Conservation (phyloP, 1,140 invertebrate genomes). For the Latrodectus geometricus region DNA sequence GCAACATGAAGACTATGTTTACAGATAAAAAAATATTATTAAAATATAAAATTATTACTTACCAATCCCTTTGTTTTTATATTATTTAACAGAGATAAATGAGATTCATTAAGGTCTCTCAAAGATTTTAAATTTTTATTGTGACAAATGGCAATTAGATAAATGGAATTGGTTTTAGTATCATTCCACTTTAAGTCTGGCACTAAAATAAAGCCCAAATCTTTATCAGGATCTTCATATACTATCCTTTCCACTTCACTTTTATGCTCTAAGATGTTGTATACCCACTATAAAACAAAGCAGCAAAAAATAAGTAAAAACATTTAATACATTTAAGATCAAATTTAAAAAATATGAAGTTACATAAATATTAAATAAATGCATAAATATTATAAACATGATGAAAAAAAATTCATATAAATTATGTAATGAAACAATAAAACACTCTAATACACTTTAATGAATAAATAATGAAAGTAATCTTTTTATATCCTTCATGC, state of each 20-base stretch:
- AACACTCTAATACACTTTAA: no score
- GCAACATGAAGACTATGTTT: no score
- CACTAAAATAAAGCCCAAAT: slow-evolving; percentile 86
- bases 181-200: slow-evolving; percentile 91
- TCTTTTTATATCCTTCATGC: no score
- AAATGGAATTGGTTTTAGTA: slow-evolving; percentile 75
- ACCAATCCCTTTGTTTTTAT: slow-evolving; percentile 80
- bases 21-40: not conserved
- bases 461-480: no score
- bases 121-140: slow-evolving; percentile 82
- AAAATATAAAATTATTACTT: slow-evolving; percentile 66
- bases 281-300: slow-evolving; percentile 85
- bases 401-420: no score
- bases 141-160: slow-evolving; percentile 84
- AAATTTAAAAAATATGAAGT: not conserved
- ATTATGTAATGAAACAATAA: no score
- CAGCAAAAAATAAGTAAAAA: not conserved
- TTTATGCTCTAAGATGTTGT: slow-evolving; percentile 93
- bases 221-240: slow-evolving; percentile 82
- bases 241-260: slow-evolving; percentile 88
- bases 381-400: no score
- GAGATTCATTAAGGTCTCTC: slow-evolving; percentile 81
- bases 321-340: not conserved
- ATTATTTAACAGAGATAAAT: slow-evolving; percentile 87
- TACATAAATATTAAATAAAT: no score